These are phyloP conservation scores for Homarus americanus DNA, from an alignment of 1,140 invertebrate genomes.

Conservation along the genomic window DNA sequence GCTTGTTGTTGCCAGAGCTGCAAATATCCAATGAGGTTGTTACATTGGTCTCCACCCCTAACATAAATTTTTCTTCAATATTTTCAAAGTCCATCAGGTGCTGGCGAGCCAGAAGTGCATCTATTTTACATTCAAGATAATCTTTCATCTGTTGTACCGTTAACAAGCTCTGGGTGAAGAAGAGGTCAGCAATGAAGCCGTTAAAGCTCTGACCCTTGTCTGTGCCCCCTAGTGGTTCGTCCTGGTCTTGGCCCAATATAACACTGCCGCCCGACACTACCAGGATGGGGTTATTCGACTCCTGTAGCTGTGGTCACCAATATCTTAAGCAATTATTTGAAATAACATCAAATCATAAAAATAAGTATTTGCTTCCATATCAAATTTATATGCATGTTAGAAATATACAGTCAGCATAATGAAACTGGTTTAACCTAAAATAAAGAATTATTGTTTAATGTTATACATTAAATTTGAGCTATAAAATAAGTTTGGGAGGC, in stretches of 20 bases:
- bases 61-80: constrained; percentile 11
- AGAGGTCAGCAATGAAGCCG: constrained; percentile 13
- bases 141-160: neutral
- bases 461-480: no score
- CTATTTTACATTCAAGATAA: constrained; percentile 10
- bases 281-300: neutral
- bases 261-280: constrained; percentile 17
- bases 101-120: neutral
- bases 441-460: no score
- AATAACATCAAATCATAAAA: no score
- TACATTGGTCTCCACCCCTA: constrained; percentile 14
- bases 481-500: no score
- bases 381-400: no score
- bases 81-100: constrained; percentile 19
- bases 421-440: no score
- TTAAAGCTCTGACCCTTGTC: constrained; percentile 30
- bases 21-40: neutral
- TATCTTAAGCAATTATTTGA: no score
- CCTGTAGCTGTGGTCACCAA: neutral
- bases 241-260: constrained; percentile 48
- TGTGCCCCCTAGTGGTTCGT: constrained; percentile 13
- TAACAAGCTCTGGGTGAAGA: neutral
- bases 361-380: no score
- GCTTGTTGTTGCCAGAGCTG: neutral
- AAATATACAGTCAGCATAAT: no score